phyloP scores from a whole-genome alignment of 2,888 invertebrate species.

The Nysson spinosus region DNA sequence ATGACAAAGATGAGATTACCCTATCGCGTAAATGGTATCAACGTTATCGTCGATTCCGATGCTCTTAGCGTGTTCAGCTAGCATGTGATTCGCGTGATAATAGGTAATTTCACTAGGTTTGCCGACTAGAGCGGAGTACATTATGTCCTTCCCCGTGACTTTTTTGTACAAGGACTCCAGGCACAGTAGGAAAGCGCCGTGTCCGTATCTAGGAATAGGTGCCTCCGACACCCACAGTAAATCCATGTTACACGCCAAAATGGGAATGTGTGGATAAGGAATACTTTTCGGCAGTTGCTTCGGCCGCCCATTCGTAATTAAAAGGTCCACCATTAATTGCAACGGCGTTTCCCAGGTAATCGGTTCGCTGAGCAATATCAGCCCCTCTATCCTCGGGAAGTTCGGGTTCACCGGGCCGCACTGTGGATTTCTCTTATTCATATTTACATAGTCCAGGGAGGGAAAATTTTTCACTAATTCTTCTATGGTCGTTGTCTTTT shows the following conservation, averaged over 20 bases:
- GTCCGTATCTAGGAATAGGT: slow-evolving; percentile 82
- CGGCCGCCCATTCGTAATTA: slow-evolving; percentile 81
- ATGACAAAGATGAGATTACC: slow-evolving; percentile 77
- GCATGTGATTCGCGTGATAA: slow-evolving; percentile 81
- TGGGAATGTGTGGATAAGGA: slow-evolving; percentile 82
- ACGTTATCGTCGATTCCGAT: slow-evolving; percentile 78
- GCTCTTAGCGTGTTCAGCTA: slow-evolving; percentile 79
- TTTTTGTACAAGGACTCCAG: slow-evolving; percentile 82
- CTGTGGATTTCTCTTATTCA: slow-evolving; percentile 67
- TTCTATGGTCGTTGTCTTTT: slow-evolving; percentile 80
- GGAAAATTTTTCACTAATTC: slow-evolving; percentile 80
- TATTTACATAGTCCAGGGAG: slow-evolving; percentile 80
- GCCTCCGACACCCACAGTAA: slow-evolving; percentile 84
- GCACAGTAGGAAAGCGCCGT: slow-evolving; percentile 82
- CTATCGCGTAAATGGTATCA: slow-evolving; percentile 81
- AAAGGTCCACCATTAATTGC: slow-evolving; percentile 81
- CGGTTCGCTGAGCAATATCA: slow-evolving; percentile 83
- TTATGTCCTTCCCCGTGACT: slow-evolving; percentile 81
- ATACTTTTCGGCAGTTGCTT: slow-evolving; percentile 69
- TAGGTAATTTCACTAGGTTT: slow-evolving; percentile 84
- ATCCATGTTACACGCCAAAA: slow-evolving; percentile 85
- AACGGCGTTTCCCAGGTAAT: slow-evolving; percentile 83
- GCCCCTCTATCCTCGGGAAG: slow-evolving; percentile 80
- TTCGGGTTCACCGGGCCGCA: slow-evolving; percentile 79
- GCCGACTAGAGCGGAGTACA: slow-evolving; percentile 82